These are phyloP conservation scores for Prosapia bicincta DNA, from an alignment of 2,888 invertebrate genomes.

Conservation along the genomic window DNA sequence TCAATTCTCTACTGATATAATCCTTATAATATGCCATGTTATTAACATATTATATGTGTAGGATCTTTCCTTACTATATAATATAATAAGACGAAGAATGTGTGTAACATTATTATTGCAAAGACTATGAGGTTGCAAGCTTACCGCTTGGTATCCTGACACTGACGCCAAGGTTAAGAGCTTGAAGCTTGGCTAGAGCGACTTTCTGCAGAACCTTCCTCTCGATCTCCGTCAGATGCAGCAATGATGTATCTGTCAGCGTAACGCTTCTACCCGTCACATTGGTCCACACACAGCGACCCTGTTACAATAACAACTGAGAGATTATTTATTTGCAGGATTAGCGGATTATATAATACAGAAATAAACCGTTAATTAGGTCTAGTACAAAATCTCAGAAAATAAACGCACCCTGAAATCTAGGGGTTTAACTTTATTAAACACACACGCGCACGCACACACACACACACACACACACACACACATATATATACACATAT, in stretches of 20 bases:
- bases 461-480: too few species aligned
- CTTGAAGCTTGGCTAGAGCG: slow-evolving; percentile 79
- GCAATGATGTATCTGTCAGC: slow-evolving; percentile 65
- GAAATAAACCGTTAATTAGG: too few species aligned
- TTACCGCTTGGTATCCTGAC: slow-evolving; percentile 80
- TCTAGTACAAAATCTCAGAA: too few species aligned
- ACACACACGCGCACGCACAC: too few species aligned
- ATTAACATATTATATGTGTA: not conserved
- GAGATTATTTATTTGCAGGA: too few species aligned
- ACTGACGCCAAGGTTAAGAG: slow-evolving; percentile 76
- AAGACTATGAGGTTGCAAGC: slow-evolving; percentile 37
- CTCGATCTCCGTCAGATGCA: slow-evolving; percentile 75
- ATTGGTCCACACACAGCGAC: slow-evolving; percentile 69
- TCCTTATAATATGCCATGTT: too few species aligned
- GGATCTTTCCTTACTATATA: too few species aligned
- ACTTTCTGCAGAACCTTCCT: slow-evolving; percentile 78
- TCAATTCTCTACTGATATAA: too few species aligned
- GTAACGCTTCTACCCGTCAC: slow-evolving; percentile 61
- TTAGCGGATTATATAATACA: too few species aligned
- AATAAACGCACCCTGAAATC: too few species aligned
- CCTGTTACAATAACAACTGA: slow-evolving; percentile 53
- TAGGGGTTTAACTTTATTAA: too few species aligned
- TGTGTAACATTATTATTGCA: not conserved
- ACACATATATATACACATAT: too few species aligned
- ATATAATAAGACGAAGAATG: not conserved